Evolutionary conservation across 2,888 invertebrate species (phyloP).

Genomic region (Drosophila kambysellisi): DNA sequence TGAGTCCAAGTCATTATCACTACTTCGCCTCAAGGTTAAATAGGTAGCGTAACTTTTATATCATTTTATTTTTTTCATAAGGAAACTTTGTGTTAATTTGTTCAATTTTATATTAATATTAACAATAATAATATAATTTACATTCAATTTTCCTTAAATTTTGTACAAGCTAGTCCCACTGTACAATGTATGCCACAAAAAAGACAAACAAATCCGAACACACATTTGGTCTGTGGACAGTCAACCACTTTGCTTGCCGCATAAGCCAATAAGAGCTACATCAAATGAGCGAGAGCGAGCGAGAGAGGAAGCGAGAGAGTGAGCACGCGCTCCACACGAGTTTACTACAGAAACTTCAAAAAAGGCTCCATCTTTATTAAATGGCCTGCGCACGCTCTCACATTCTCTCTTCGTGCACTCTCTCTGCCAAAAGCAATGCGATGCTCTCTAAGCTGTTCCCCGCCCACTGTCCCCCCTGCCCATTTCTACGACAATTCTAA

Average conservation of each 20-base stretch:
- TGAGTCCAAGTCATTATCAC: conserved; percentile 21
- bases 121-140: neutral
- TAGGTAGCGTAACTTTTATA: neutral
- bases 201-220: conserved; percentile 65
- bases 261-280: conserved; percentile 70
- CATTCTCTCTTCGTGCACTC: conserved; percentile 25
- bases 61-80: neutral
- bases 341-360: conserved; percentile 39
- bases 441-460: conserved; percentile 39
- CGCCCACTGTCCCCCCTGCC: conserved; percentile 4
- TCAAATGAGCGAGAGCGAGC: conserved; percentile 18
- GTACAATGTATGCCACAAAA: conserved; percentile 64
- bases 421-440: conserved; percentile 16
- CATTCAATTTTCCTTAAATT: neutral
- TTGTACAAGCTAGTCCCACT: conserved; percentile 44
- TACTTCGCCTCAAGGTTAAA: conserved; percentile 29
- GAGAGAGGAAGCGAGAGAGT: conserved; percentile 19
- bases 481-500: conserved; percentile 63
- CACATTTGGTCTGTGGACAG: conserved; percentile 35
- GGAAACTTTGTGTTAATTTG: neutral
- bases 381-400: conserved; percentile 53
- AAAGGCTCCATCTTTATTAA: conserved; percentile 63
- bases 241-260: conserved; percentile 77
- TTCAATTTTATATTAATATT: neutral
- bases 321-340: conserved; percentile 56